Conservation (phyloP, 2,888 invertebrate genomes). For the Lithophane ornitopus region DNA sequence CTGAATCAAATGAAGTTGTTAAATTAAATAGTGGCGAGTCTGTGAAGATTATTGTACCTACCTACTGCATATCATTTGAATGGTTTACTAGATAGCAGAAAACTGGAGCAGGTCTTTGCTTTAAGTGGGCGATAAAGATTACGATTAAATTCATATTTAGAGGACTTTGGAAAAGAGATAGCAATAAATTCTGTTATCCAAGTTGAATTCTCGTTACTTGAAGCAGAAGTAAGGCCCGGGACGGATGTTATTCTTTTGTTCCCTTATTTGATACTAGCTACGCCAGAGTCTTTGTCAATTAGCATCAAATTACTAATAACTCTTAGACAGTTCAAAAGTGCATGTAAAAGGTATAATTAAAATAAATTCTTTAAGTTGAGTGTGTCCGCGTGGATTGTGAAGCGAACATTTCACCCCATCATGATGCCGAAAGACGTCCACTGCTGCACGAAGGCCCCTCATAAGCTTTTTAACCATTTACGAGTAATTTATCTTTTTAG, state of each 20-base stretch:
- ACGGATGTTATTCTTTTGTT: background rate
- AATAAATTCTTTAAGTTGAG: no score
- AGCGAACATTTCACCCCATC: no score
- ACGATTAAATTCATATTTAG: background rate
- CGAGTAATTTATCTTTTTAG: no score
- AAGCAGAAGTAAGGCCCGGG: background rate
- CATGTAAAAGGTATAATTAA: no score
- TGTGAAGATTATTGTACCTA: constrained; percentile 35
- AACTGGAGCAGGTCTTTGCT: background rate
- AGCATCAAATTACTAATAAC: background rate
- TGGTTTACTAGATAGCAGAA: background rate
- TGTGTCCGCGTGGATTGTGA: no score
- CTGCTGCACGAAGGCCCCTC: no score
- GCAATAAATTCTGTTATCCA: background rate
- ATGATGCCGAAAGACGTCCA: no score
- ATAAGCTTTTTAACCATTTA: no score
- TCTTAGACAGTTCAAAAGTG: background rate
- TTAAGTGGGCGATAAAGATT: background rate
- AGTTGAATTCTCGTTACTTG: background rate
- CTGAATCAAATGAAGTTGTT: constrained; percentile 59
- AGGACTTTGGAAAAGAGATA: background rate
- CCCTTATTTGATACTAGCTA: background rate
- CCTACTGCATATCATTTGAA: constrained; percentile 48
- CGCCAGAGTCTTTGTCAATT: background rate
- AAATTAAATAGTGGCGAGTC: constrained; percentile 56